Evolutionary conservation across 2,113 vertebrate species (phyloP).

Genomic region (Fregata magnificens): DNA sequence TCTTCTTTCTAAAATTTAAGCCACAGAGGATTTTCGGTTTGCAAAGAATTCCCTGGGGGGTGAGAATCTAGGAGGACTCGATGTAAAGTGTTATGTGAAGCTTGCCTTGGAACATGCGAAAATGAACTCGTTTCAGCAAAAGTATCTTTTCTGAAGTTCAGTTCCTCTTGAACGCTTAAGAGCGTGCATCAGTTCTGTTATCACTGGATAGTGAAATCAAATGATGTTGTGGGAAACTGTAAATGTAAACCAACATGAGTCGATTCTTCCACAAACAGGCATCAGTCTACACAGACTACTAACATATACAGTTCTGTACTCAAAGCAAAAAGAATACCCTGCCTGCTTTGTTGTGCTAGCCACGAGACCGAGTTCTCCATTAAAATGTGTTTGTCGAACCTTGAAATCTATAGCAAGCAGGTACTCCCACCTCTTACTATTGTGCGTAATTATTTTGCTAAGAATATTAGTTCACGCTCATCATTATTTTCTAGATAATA

Average conservation of each 20-base stretch:
- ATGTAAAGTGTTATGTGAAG: neutral
- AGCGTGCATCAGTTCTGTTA: neutral
- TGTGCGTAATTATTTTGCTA: neutral
- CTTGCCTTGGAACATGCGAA: constrained; percentile 5
- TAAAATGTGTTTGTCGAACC: neutral
- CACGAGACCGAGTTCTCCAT: neutral
- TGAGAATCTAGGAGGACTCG: neutral
- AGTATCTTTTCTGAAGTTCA: neutral
- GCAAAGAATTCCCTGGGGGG: neutral
- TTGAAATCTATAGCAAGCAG: neutral
- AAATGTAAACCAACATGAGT: neutral
- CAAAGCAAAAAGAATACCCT: neutral
- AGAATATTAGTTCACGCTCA: neutral
- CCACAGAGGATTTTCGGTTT: neutral
- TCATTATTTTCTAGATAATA: neutral
- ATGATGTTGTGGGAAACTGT: neutral
- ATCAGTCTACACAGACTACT: neutral
- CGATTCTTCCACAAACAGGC: neutral
- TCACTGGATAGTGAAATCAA: neutral
- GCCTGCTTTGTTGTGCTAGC: constrained; percentile 26
- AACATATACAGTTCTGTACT: neutral
- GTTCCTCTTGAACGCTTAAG: neutral
- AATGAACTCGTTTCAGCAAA: constrained; percentile 9
- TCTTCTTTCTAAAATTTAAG: constrained; percentile 19
- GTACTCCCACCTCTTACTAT: neutral